Conservation (phyloP, 2,113 vertebrate species). For the Chionomys nivalis region DNA sequence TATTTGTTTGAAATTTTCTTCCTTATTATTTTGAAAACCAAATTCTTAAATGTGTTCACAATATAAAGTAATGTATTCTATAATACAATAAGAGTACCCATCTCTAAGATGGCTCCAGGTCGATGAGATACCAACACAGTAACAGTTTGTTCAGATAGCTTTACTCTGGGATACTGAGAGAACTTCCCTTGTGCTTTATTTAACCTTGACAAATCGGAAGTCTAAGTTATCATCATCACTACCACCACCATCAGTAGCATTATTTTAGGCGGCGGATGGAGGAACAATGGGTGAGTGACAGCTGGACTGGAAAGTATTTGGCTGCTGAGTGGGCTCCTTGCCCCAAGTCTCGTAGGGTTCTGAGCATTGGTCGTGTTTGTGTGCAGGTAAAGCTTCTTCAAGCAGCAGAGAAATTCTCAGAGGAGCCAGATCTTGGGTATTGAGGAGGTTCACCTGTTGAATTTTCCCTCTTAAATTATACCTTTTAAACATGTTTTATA, state of each 20-base stretch:
- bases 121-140: background rate
- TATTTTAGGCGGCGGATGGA: background rate
- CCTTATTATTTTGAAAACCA: background rate
- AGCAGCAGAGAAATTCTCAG: background rate
- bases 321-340: fast-evolving
- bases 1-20: background rate
- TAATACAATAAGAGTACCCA: background rate
- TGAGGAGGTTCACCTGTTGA: fast-evolving
- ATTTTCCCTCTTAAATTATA: background rate
- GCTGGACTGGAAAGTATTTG: fast-evolving
- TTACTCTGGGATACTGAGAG: too few species aligned
- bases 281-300: fast-evolving
- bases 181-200: background rate
- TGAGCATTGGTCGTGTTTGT: background rate
- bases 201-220: background rate
- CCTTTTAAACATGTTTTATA: background rate
- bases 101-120: background rate
- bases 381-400: fast-evolving
- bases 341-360: fast-evolving
- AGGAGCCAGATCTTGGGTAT: fast-evolving
- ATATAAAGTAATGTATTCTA: background rate
- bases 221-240: too few species aligned
- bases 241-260: background rate
- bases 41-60: background rate
- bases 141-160: background rate